A percentile compares a stretch with the other conserved stretches of the same genome.
Evolutionary conservation across 2,797 vertebrate genomes (phyloP).

Genomic region (Heterohyrax brucei): DNA sequence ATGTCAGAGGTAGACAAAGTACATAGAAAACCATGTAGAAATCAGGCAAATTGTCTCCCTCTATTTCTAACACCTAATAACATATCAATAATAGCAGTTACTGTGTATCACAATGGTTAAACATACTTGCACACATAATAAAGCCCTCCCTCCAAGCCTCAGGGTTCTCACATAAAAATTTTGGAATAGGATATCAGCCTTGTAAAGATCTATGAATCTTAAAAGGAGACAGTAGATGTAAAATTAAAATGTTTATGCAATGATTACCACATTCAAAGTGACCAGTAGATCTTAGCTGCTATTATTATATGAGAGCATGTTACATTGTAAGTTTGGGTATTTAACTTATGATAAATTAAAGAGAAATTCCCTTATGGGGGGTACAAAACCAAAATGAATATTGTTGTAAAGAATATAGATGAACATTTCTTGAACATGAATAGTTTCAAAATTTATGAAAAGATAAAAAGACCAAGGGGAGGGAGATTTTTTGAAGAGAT

Average conservation of each 20-base stretch:
- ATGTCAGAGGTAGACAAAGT: not conserved
- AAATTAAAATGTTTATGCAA: conserved; percentile 8
- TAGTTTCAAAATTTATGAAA: not conserved
- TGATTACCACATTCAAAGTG: not conserved
- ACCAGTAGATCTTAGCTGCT: conserved; percentile 30
- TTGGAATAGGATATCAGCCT: conserved; percentile 28
- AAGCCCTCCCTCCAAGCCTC: not conserved
- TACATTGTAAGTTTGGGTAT: not conserved
- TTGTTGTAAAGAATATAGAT: not conserved
- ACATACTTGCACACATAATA: not conserved
- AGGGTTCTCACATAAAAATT: conserved; percentile 9
- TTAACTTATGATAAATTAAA: conserved; percentile 54
- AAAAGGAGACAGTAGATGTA: not conserved
- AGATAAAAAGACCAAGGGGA: not conserved
- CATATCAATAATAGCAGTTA: not conserved
- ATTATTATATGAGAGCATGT: not conserved
- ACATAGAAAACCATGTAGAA: not conserved
- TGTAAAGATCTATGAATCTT: not conserved
- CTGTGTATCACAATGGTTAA: not conserved
- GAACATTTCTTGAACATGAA: not conserved
- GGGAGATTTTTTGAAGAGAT: not conserved
- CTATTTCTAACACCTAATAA: not conserved
- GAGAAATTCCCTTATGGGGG: not conserved
- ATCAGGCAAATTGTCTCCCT: not conserved
- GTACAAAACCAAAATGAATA: not conserved